Evolutionary conservation across 2,888 invertebrate species (phyloP).

Genomic region (Nasonovia ribisnigri): DNA sequence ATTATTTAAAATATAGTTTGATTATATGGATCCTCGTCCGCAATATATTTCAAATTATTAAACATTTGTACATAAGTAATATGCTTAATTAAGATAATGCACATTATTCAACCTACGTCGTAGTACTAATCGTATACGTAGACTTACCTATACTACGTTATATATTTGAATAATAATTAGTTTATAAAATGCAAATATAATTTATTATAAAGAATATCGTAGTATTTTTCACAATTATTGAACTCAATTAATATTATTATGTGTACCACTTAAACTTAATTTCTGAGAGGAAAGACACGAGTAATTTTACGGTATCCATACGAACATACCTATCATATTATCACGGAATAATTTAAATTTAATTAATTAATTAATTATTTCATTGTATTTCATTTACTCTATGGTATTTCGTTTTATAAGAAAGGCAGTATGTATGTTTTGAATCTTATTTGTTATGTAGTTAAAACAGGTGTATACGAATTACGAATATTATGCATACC

Average conservation of each 20-base stretch:
- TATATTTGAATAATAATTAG: background rate
- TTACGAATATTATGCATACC: background rate
- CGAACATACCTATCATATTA: background rate
- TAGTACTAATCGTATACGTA: background rate
- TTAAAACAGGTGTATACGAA: background rate
- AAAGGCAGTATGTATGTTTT: background rate
- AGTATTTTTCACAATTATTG: background rate
- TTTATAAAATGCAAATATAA: background rate
- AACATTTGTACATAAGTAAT: background rate
- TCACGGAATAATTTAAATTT: background rate
- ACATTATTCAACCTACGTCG: background rate
- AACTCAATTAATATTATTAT: background rate
- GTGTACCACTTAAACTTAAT: background rate
- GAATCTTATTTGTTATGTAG: background rate
- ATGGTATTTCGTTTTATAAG: background rate
- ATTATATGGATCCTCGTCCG: background rate
- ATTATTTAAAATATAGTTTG: background rate
- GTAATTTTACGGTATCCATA: too few relatives aligned
- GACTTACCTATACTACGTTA: background rate
- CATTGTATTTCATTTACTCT: background rate
- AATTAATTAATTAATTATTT: background rate
- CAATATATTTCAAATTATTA: background rate
- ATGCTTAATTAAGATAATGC: background rate
- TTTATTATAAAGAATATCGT: background rate
- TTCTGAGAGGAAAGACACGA: background rate